A percentile compares a stretch with the other conserved stretches of the same genome.
These are phyloP conservation scores for Sturmia bella DNA, from an alignment of 2,888 invertebrate species.

Conservation along the genomic window DNA sequence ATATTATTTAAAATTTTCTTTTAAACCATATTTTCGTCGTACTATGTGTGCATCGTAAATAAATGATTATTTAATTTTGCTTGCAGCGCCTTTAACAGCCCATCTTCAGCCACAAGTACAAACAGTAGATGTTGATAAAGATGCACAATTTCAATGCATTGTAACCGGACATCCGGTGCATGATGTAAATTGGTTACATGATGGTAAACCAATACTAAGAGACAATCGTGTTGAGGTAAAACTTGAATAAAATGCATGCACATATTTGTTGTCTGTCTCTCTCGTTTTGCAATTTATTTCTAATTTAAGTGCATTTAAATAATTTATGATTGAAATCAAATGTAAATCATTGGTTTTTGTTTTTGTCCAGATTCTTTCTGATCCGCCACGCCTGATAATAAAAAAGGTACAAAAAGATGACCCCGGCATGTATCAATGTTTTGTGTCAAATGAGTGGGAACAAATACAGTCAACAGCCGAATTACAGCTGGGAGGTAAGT, in stretches of 20 bases:
- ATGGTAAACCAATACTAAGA: constrained; percentile 86
- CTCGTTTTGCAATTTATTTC: not conserved
- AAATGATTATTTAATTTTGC: constrained; percentile 10
- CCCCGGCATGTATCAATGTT: constrained; percentile 95
- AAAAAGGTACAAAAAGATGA: constrained; percentile 89
- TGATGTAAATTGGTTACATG: constrained; percentile 90
- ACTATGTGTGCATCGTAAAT: not conserved
- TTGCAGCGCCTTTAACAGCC: constrained; percentile 88
- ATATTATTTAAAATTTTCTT: not conserved
- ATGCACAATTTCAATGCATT: constrained; percentile 93
- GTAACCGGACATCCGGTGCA: constrained; percentile 93
- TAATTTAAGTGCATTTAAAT: constrained; percentile 64
- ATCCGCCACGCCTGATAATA: constrained; percentile 84
- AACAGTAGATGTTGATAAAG: constrained; percentile 92
- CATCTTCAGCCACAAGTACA: constrained; percentile 90
- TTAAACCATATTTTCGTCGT: not conserved
- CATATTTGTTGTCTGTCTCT: not conserved
- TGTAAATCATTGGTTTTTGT: not conserved
- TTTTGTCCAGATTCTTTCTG: constrained; percentile 78
- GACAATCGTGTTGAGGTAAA: constrained; percentile 84
- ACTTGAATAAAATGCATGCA: constrained; percentile 76
- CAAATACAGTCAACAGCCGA: constrained; percentile 92
- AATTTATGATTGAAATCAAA: no score
- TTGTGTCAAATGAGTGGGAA: constrained; percentile 92
- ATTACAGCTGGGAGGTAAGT: constrained; percentile 89